phyloP scores from a whole-genome alignment of 2,797 vertebrate species.

The Sebastes glaucus region DNA sequence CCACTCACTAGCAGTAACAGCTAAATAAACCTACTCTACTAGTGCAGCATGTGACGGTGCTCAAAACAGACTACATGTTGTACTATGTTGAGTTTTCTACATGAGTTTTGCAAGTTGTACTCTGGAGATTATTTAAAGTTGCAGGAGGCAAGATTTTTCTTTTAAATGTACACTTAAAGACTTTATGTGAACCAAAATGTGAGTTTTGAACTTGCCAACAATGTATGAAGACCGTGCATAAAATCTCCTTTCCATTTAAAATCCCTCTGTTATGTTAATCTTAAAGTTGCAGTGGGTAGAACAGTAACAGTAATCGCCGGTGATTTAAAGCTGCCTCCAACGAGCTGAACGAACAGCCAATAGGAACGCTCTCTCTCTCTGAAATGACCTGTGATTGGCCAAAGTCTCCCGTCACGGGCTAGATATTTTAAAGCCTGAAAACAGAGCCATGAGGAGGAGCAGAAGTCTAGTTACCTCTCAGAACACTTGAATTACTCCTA shows the following conservation, averaged over 20 bases:
- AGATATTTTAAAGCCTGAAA: too few relatives aligned
- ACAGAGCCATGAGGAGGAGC: too few relatives aligned
- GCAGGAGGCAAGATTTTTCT: background rate
- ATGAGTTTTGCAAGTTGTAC: too few relatives aligned
- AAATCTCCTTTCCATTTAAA: background rate
- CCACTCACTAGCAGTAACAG: constrained; percentile 13
- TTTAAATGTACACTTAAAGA: background rate
- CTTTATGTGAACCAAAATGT: background rate
- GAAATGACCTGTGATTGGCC: too few relatives aligned
- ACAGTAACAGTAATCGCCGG: too few relatives aligned
- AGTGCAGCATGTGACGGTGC: constrained; percentile 31
- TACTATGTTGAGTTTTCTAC: background rate
- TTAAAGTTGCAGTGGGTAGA: background rate
- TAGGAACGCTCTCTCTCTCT: too few relatives aligned
- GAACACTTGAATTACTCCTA: too few relatives aligned
- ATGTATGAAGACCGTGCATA: background rate
- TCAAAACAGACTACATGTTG: background rate
- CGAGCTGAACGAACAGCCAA: too few relatives aligned
- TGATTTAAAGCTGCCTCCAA: too few relatives aligned
- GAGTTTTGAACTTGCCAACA: background rate
- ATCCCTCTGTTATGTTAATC: background rate
- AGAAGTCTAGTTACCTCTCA: too few relatives aligned
- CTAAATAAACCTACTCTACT: constrained; percentile 36
- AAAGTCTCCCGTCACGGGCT: too few relatives aligned
- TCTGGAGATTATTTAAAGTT: background rate